These are phyloP conservation scores for Danio tinwini DNA, from an alignment of 2,797 vertebrate species.

Conservation along the genomic window DNA sequence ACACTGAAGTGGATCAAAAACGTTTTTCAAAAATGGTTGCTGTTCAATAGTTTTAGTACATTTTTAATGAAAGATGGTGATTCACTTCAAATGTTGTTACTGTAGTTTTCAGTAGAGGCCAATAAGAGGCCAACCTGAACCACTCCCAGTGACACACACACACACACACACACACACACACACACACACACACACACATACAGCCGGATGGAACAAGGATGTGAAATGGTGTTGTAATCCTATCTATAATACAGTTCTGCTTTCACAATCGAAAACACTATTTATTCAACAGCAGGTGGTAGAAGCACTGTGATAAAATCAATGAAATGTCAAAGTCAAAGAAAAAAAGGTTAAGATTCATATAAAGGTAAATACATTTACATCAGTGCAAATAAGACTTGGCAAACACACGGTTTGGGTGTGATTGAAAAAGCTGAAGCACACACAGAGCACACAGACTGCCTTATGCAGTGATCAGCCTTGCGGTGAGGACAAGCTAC, in stretches of 20 bases:
- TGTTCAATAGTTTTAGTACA: too few relatives aligned
- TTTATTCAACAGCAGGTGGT: background rate
- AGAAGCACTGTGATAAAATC: background rate
- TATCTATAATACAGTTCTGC: background rate
- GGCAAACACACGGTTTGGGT: background rate
- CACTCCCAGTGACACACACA: constrained; percentile 33
- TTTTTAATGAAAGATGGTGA: too few relatives aligned
- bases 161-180: too few relatives aligned
- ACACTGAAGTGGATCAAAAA: too few relatives aligned
- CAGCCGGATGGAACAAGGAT: constrained; percentile 32
- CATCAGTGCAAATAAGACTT: background rate
- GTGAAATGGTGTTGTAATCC: background rate
- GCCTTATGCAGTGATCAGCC: constrained; percentile 24
- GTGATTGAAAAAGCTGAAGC: constrained; percentile 1
- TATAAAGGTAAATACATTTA: background rate
- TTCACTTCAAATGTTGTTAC: too few relatives aligned
- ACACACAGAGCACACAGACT: constrained; percentile 2
- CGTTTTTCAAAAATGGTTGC: too few relatives aligned
- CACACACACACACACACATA: too few relatives aligned
- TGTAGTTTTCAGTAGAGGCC: background rate
- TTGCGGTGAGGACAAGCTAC: background rate
- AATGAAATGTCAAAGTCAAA: background rate
- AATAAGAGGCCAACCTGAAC: background rate
- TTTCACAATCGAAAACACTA: background rate
- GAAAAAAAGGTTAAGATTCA: background rate